Base-by-base conservation (phyloP, 2,797 vertebrate species). In the Euthynnus affinis region DNA sequence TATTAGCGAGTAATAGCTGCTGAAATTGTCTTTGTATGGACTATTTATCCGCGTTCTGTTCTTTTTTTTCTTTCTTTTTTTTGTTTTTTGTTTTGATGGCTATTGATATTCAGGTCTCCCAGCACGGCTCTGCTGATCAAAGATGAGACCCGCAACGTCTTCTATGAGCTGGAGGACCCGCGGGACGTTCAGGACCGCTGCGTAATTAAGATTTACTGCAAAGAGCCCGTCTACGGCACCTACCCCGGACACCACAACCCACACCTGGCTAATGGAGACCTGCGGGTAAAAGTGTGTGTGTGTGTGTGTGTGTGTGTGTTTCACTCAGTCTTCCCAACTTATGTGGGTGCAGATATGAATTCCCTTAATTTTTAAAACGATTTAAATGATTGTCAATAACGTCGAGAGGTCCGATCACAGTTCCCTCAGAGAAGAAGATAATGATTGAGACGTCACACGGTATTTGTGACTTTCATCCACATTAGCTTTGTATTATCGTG, bases 51-150 rank as follows among this genome's bases (percentile, higher is more conserved):
- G 46, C 51, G 48, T 56, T 58, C 32, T n/a, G n/a, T n/a, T n/a
- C n/a, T n/a, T n/a, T n/a, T n/a, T 27, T 23, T 32, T 59, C 23
- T n/a, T n/a, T n/a, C n/a, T n/a, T n/a, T 9, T 32, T 27, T 0
- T 14, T 12, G 1, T 37, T 40, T 46, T 15, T 51, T 71, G 2
- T 82, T 72, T 44, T 66, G 64, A 68, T 77, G 46, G 42, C 61
- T 68, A 57, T 79, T 40, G 70, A 76, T 67, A 57, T 58, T 1
- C 72, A 95, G 95, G 83, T 98, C 97, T 18, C 97, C 98, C 83
- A 97, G 96, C 94, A 99, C 98, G 0, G 98, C 98, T 81, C 97
- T 99, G 93, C 96, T 99, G 89, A 99, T 99, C 93, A 99, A 99
- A 89, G 98, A 99, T 8, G 98, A 99, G 94, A 96, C 97, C 0